Conservation (phyloP, 1,140 invertebrate genomes). For the Drosophila bocqueti region DNA sequence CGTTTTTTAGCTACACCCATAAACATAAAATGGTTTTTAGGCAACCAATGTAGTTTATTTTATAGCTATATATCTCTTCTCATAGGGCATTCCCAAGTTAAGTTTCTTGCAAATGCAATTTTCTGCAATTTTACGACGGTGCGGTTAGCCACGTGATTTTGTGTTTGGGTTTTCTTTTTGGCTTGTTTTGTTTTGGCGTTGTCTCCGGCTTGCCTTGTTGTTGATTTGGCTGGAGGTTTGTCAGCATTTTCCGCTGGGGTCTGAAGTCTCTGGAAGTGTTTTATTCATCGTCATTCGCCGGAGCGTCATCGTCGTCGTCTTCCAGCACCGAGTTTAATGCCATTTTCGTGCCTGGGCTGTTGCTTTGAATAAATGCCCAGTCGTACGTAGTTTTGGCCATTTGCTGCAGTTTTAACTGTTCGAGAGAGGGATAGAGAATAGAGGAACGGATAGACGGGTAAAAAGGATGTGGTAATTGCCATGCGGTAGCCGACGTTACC, state of each 20-base stretch:
- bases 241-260: constrained; percentile 39
- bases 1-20: neutral
- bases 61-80: neutral
- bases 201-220: constrained; percentile 32
- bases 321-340: constrained; percentile 63
- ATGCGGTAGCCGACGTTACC: constrained; percentile 43
- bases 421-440: neutral
- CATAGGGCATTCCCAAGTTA: constrained; percentile 16
- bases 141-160: constrained; percentile 72
- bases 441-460: neutral
- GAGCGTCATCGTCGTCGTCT: constrained; percentile 36
- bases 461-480: constrained; percentile 50
- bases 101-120: neutral
- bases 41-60: neutral
- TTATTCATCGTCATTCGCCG: constrained; percentile 62
- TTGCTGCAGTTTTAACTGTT: constrained; percentile 35
- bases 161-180: constrained; percentile 36
- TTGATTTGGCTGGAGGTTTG: constrained; percentile 33
- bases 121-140: constrained; percentile 38
- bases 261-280: constrained; percentile 34
- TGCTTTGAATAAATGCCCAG: constrained; percentile 37
- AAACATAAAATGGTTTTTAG: neutral
- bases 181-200: constrained; percentile 33
- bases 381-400: constrained; percentile 21
- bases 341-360: constrained; percentile 72